A percentile compares a stretch with the other conserved stretches of the same genome.
Conservation (phyloP, 1,140 invertebrate species). For the Linepithema humile region DNA sequence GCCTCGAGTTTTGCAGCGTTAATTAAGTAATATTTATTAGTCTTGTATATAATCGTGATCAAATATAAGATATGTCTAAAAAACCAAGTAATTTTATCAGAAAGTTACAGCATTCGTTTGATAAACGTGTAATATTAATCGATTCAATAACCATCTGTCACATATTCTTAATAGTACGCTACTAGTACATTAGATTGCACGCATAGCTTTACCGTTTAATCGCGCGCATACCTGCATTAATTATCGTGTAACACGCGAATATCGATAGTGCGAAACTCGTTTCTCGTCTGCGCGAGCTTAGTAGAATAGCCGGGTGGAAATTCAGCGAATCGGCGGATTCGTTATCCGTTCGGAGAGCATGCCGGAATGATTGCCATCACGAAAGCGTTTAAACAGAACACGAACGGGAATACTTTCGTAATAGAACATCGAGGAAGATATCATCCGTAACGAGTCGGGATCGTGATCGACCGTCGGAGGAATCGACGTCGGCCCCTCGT, state of each 20-base stretch:
- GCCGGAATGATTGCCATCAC: background rate
- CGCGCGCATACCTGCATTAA: background rate
- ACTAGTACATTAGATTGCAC: background rate
- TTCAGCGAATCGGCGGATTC: background rate
- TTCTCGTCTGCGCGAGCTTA: background rate
- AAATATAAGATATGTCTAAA: background rate
- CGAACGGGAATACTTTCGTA: background rate
- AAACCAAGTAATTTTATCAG: background rate
- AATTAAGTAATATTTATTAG: slow-evolving; percentile 1
- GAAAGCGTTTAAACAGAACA: background rate
- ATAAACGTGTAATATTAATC: background rate
- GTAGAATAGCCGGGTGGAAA: background rate
- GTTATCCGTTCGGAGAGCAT: no score
- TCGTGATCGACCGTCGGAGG: slow-evolving; percentile 63
- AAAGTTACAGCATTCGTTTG: background rate
- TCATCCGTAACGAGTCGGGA: slow-evolving; percentile 64
- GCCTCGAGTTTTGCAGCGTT: background rate
- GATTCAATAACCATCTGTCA: background rate
- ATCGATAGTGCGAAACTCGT: background rate
- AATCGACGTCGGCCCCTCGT: slow-evolving; percentile 57
- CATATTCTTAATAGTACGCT: background rate
- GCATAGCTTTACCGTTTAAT: background rate
- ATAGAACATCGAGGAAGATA: slow-evolving; percentile 52
- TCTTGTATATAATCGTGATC: background rate
- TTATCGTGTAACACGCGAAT: background rate